phyloP scores from a whole-genome alignment of 2,888 invertebrate genomes.

The Chrysotoxum bicinctum region DNA sequence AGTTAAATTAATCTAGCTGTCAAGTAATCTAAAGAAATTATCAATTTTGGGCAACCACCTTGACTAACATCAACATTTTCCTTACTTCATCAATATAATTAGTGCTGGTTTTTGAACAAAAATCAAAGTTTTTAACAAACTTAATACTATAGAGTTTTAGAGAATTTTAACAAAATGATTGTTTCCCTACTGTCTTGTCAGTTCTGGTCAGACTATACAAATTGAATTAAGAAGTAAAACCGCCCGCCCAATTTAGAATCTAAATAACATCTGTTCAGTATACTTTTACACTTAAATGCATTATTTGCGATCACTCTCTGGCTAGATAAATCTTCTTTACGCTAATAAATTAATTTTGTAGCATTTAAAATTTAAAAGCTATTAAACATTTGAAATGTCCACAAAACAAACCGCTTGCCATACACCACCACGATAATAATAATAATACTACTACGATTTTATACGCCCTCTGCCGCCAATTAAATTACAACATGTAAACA shows the following conservation, averaged over 20 bases:
- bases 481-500: constrained; percentile 66
- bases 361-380: constrained; percentile 55
- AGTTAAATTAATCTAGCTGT: too few species aligned
- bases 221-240: neutral
- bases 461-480: constrained; percentile 46
- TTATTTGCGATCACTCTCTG: constrained; percentile 2
- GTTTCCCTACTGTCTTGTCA: too few species aligned
- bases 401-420: constrained; percentile 10
- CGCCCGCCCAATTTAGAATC: neutral
- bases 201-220: too few species aligned
- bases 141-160: too few species aligned
- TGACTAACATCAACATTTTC: too few species aligned
- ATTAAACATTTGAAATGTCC: constrained; percentile 35
- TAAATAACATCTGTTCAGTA: neutral
- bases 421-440: too few species aligned
- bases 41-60: too few species aligned
- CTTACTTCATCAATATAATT: too few species aligned
- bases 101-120: too few species aligned
- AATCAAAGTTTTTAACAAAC: too few species aligned
- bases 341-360: constrained; percentile 53
- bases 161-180: too few species aligned
- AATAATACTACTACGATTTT: constrained; percentile 52
- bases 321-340: constrained; percentile 38
- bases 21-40: too few species aligned
- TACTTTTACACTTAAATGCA: neutral